phyloP scores from a whole-genome alignment of 2,797 vertebrate genomes.

The Paramormyrops hopkinsi region DNA sequence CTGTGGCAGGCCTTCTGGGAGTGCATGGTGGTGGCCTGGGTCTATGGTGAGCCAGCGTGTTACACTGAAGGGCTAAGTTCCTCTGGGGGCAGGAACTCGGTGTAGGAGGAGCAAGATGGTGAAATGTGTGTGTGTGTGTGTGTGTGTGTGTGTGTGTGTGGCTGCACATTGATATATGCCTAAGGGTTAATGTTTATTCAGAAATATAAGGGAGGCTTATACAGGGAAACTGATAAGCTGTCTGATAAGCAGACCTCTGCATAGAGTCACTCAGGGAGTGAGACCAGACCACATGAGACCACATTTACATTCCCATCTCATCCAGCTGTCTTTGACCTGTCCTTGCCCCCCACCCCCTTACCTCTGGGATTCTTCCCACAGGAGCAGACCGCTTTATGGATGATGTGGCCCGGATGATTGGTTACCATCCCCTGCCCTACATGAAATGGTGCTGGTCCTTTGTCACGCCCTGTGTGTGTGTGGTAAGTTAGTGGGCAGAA shows the following conservation, averaged over 20 bases:
- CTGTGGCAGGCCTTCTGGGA: slow-evolving; percentile 80
- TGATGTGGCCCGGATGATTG: slow-evolving; percentile 74
- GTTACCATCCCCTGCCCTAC: slow-evolving; percentile 71
- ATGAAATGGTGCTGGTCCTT: slow-evolving; percentile 82
- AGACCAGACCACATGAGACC: neutral
- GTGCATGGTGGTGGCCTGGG: slow-evolving; percentile 75
- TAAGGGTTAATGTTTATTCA: neutral
- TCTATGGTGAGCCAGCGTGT: slow-evolving; percentile 62
- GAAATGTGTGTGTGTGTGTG: neutral
- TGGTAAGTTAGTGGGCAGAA: slow-evolving; percentile 52
- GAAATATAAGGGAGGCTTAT: neutral
- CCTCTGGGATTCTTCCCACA: slow-evolving; percentile 28
- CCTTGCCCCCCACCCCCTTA: neutral
- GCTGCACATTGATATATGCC: neutral
- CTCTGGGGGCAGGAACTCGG: neutral
- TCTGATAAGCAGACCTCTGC: neutral
- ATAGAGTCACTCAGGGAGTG: neutral
- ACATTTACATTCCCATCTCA: neutral
- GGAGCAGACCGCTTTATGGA: slow-evolving; percentile 75
- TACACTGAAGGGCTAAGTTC: neutral
- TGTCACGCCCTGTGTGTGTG: slow-evolving; percentile 68
- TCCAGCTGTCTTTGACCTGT: neutral
- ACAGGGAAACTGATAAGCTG: neutral
- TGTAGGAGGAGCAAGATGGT: neutral
- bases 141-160: neutral